Evolutionary conservation across 2,797 vertebrate species (phyloP).

Genomic region (Peromyscus nudipes): DNA sequence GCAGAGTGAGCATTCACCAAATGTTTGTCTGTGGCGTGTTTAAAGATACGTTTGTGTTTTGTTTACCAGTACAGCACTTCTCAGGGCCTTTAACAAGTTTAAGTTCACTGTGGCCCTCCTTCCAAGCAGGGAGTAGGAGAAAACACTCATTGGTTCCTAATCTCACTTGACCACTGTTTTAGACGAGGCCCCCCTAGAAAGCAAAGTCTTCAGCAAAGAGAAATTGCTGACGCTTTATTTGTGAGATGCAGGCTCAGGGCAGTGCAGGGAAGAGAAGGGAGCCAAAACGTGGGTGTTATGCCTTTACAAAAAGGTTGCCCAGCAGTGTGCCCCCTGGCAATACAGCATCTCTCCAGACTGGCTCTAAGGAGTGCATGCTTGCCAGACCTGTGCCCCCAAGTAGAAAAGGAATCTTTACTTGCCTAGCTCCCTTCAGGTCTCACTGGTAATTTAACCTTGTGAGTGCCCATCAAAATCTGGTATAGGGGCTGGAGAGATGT

Average conservation of each 20-base stretch:
- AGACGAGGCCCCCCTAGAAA: background rate
- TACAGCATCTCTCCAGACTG: background rate
- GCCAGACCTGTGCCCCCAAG: too few species aligned
- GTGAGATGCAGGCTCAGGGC: background rate
- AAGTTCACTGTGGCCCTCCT: background rate
- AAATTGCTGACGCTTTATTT: background rate
- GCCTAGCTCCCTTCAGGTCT: background rate
- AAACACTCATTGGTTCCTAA: background rate
- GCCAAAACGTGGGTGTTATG: rapidly evolving
- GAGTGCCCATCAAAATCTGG: background rate
- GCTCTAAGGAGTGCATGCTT: background rate
- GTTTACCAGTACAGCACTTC: background rate
- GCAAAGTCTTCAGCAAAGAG: background rate
- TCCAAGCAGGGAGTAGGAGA: background rate
- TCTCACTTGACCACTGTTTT: background rate
- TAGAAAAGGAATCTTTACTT: background rate
- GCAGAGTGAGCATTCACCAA: background rate
- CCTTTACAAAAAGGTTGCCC: rapidly evolving
- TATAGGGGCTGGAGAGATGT: background rate
- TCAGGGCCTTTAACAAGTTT: background rate
- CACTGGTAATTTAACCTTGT: background rate
- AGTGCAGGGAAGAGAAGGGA: background rate
- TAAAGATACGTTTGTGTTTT: rapidly evolving
- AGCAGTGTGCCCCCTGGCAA: background rate
- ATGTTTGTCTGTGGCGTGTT: background rate